These are phyloP conservation scores for Drosophila pegasa DNA, from an alignment of 2,888 invertebrate species.

Conservation along the genomic window DNA sequence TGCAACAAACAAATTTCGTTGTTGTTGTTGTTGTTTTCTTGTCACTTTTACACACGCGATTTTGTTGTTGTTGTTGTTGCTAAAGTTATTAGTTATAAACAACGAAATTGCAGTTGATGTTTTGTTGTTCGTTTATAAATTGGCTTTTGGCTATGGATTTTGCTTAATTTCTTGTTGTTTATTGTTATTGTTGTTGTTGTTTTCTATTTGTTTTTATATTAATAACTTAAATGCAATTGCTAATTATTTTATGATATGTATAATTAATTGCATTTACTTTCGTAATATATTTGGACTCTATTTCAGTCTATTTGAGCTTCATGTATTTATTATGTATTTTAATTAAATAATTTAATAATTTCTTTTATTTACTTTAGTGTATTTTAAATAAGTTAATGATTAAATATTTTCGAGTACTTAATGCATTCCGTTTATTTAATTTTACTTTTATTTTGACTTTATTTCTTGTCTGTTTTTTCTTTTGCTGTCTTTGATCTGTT, in stretches of 20 bases:
- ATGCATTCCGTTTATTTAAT: conserved; percentile 32
- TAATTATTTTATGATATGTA: conserved; percentile 83
- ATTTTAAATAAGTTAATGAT: conserved; percentile 39
- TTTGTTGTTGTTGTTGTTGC: conserved; percentile 5
- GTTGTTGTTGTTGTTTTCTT: conserved; percentile 19
- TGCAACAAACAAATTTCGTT: conserved; percentile 19
- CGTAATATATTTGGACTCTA: conserved; percentile 84
- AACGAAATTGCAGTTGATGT: conserved; percentile 9
- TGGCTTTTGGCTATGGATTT: conserved; percentile 21
- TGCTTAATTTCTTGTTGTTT: conserved; percentile 27
- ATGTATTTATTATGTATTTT: conserved; percentile 55
- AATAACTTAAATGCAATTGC: conserved; percentile 80
- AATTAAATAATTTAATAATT: conserved; percentile 30
- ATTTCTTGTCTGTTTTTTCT: conserved; percentile 21
- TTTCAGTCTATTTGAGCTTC: conserved; percentile 84
- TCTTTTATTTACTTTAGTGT: conserved; percentile 23
- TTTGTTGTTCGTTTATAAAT: conserved; percentile 11
- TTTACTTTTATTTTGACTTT: neutral
- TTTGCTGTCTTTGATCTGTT: conserved; percentile 23
- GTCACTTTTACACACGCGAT: conserved; percentile 29
- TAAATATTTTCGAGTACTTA: conserved; percentile 49
- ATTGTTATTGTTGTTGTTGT: conserved; percentile 28
- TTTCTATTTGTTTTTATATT: conserved; percentile 40
- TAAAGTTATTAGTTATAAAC: neutral
- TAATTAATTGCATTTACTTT: conserved; percentile 84